Base-by-base conservation (phyloP, 2,888 invertebrate species). In the Galeopsomyia nigrocyanea region DNA sequence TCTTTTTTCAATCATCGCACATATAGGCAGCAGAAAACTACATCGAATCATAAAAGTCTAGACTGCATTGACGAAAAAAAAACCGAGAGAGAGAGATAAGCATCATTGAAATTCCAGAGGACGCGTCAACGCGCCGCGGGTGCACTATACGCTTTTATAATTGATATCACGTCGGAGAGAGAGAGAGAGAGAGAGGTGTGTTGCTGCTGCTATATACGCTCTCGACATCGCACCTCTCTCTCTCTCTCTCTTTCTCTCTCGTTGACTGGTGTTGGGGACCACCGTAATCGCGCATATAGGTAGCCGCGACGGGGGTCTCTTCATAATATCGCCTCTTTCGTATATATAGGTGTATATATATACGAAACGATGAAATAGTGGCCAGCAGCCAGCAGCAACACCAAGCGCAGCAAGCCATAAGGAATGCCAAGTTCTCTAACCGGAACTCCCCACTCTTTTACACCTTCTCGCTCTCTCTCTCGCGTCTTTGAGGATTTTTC, bases 331-430 rank as follows among this genome's bases (percentile, higher is more conserved):
- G 84, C 85, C 84, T 85, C 26, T 26, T 5, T 5, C 85, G 83
- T 85, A n/a, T n/a, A n/a, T n/a, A n/a, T n/a, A n/a, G n/a, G n/a
- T n/a, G n/a, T n/a, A n/a, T n/a, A n/a, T n/a, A n/a, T n/a, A n/a
- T n/a, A 85, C 82, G 85, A 84, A 85, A 84, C 85, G 86, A 86
- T 85, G 85, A 86, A 86, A 85, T 86, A 86, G 85, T 84, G 85
- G 84, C 82, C 82, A 83, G 19, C 14, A 26, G 26, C 26, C 26
- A n/a, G 26, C 26, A 26, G 26, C 26, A 26, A n/a, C n/a, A n/a
- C n/a, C 39, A 16, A 31, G 26, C 51, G 50, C 53, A 39, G 53
- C 68, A 56, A 63, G 51, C 56, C 39, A 39, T 39, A 39, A 69
- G 63, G 69, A 57, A 64, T 63, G 69, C 61, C 39, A 39, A 26